Evolutionary conservation across 2,888 invertebrate genomes (phyloP).

Genomic region (Schizaphis graminum): DNA sequence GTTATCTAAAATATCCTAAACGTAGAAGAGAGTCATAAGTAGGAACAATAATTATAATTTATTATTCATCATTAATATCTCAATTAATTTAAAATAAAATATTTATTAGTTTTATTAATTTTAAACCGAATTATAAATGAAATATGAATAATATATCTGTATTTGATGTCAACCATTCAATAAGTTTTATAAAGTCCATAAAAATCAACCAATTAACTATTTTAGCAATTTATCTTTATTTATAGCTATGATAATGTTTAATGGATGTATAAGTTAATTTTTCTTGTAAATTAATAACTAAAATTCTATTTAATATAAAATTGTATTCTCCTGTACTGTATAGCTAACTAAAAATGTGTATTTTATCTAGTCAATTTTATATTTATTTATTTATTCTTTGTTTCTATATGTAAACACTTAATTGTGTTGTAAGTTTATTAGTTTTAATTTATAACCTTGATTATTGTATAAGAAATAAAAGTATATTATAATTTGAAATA

Average conservation of each 20-base stretch:
- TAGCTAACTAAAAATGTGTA: not conserved
- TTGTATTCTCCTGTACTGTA: not conserved
- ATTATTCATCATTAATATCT: not conserved
- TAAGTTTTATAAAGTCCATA: not conserved
- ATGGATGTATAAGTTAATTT: not conserved
- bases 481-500: conserved; percentile 27
- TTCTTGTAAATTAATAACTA: conserved; percentile 10
- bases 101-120: not conserved
- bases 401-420: conserved; percentile 9
- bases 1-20: not conserved
- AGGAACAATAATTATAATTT: not conserved
- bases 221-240: not conserved
- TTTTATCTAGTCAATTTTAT: conserved; percentile 58
- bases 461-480: conserved; percentile 12
- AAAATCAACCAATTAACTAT: not conserved
- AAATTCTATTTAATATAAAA: not conserved
- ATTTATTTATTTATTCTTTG: conserved; percentile 38
- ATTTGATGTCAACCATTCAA: not conserved
- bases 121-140: not conserved
- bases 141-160: not conserved
- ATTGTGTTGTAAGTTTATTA: conserved; percentile 27
- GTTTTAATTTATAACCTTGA: not conserved
- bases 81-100: not conserved
- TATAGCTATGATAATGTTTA: not conserved
- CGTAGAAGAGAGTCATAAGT: not conserved